Base-by-base conservation (phyloP, 2,797 vertebrate species). In the Buphagus erythrorhynchus region DNA sequence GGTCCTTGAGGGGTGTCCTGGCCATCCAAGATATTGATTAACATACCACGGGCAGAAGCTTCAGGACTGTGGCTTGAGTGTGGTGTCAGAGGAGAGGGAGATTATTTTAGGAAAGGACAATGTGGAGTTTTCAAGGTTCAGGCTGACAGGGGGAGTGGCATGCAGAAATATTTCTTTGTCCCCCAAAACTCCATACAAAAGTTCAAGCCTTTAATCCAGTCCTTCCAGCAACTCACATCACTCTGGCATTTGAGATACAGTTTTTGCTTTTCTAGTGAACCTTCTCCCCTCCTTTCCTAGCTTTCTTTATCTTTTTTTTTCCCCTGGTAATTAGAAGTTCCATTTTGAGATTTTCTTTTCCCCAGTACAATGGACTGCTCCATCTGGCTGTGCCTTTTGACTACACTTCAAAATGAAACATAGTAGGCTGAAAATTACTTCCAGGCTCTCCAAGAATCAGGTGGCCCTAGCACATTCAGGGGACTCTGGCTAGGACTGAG, bases 391-490 rank as follows among this genome's bases (percentile, higher is more conserved):
- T 4, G 7, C 29, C 4, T 6, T 80, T 71, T 65, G 57, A 92
- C 69, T 83, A 8, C 62, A 83, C 35, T 89, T 92, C 61, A 90
- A 77, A 96, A 91, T 48, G 40, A 89, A 93, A 51, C 40, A 82
- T 9, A 24, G 49, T 46, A 61, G 8, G 61, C 71, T 93, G 74
- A 84, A 94, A 95, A 96, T 96, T 3, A 90, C 48, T 96, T 96
- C 91, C 94, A 92, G 95, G 85, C 84, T 80, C 72, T 78, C 33
- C 75, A 83, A 91, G 54, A 93, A 65, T 88, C 84, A 93, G 76
- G 80, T 92, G 91, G 54, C 45, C 76, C 21, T 24, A 90, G 22
- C 0, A 0, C 6, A 1, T 92, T 89, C 38, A 57, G 75, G 68
- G 81, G 72, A 92, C 62, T 77, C 74, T 78, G 43, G 54, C 78